Conservation (phyloP, 1,140 invertebrate genomes). For the Agrypnia vestita region DNA sequence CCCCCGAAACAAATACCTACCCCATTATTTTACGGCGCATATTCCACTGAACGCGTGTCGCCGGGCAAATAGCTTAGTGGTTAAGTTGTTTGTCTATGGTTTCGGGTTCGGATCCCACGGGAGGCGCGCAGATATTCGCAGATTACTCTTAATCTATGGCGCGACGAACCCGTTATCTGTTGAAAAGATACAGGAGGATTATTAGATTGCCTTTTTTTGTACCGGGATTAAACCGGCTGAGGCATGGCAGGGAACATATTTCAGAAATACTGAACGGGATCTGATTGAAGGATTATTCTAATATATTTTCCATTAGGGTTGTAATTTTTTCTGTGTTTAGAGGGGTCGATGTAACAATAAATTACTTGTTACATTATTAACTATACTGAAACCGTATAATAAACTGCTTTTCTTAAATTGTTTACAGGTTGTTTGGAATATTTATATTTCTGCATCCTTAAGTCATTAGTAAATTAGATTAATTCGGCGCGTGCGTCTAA, state of each 20-base stretch:
- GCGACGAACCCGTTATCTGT: conserved; percentile 31
- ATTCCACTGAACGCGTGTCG: conserved; percentile 17
- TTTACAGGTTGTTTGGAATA: too few species aligned
- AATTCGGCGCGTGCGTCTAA: too few species aligned
- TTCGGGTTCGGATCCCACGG: conserved; percentile 32
- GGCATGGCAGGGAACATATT: conserved; percentile 9
- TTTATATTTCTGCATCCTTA: too few species aligned
- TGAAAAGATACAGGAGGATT: conserved; percentile 34
- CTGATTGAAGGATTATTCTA: conserved; percentile 12
- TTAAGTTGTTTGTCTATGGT: conserved; percentile 8
- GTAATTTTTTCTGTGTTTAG: not conserved
- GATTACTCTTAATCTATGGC: conserved; percentile 17
- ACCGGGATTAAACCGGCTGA: not conserved
- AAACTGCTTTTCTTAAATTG: too few species aligned
- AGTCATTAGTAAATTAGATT: too few species aligned
- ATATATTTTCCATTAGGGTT: conserved; percentile 8
- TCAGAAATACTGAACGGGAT: not conserved
- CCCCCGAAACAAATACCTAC: conserved; percentile 7
- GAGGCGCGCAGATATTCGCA: not conserved
- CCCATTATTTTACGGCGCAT: not conserved
- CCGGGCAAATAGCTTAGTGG: conserved; percentile 13
- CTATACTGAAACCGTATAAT: too few species aligned
- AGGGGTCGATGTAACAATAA: not conserved
- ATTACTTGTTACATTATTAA: too few species aligned
- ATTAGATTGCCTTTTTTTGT: conserved; percentile 15